Base-by-base conservation (phyloP, 30 jellyfish, hydroid and myxozoan genomes). In the Cassiopea xamachana region DNA sequence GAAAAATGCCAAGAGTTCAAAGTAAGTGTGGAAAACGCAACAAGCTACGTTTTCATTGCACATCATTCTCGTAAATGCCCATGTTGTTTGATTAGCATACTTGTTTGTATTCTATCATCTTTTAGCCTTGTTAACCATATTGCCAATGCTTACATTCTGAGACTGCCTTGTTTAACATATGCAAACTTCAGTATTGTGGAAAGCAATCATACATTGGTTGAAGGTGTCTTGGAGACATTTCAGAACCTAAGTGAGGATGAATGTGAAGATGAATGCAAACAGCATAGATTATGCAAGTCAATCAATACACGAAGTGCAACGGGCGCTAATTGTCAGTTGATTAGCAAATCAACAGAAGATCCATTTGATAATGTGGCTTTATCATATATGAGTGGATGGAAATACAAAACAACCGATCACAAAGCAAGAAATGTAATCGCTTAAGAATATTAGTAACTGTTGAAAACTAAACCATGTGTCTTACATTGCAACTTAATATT, bases 121-220 rank as follows among this genome's bases (percentile, higher is more conserved):
- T 55, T 55, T 10, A 55, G 12, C 12, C 64, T 6, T 55, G 7
- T 55, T 55, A 55, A 10, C 12, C 64, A 55, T 55, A 10, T 10
- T 55, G 12, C 64, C 7, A 55, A 55, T 55, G 64, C 64, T 3
- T 55, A 64, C 74, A 64, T 64, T 5, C 74, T 82, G 49, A 47
- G 90, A 80, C 39, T 71, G 71, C 82, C 90, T 1, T 82, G 90
- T 60, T 13, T 39, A 48, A 47, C 46, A 15, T 82, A 82, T 68
- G 90, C 81, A 45, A 82, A 82, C 69, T 82, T 82, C 73, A 69
- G 82, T 74, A 67, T 82, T 15, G 71, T 60, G 51, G 48, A 68
- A n/a, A 16, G 7, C 2, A 74, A 68, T 13, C 46, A 19, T 64
- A 67, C 15, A 13, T 73, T 82, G 13, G 60, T 47, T 8, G 90